These are phyloP conservation scores for Nylanderia fulva DNA, from an alignment of 1,140 invertebrate species.

Conservation along the genomic window DNA sequence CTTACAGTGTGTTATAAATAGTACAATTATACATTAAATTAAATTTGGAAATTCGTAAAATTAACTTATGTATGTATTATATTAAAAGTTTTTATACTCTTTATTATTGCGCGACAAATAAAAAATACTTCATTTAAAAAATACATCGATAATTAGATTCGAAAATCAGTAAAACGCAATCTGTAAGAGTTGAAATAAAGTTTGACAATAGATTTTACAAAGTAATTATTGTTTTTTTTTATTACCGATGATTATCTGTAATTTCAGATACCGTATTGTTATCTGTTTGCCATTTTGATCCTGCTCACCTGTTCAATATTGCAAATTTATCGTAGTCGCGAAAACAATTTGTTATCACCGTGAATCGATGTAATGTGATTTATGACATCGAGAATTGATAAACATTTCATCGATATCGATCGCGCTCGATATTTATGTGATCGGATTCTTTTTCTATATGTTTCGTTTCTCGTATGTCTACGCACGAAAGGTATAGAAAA, in stretches of 20 bases:
- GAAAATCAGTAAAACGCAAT: background rate
- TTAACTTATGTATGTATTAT: background rate
- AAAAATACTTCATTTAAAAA: background rate
- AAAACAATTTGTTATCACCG: conserved; percentile 42
- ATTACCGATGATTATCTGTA: background rate
- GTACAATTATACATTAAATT: conserved; percentile 4
- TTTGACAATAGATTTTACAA: background rate
- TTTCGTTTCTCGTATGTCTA: background rate
- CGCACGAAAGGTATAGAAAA: background rate
- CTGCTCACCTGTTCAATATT: background rate
- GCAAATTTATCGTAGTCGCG: background rate
- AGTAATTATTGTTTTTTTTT: background rate
- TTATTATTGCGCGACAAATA: background rate
- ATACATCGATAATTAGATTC: background rate
- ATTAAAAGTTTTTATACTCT: background rate
- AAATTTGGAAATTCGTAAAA: background rate
- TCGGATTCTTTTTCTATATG: background rate
- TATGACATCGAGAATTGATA: background rate
- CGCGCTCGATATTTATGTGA: background rate
- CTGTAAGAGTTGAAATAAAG: background rate
- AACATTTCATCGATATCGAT: background rate
- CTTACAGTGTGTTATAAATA: background rate
- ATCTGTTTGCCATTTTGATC: background rate
- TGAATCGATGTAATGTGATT: background rate
- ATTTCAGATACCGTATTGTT: conserved; percentile 3